Percentiles rank a stretch among this genome's conserved stretches.
phyloP scores from a whole-genome alignment of 2,113 vertebrate genomes.

The Ceratotherium simum region DNA sequence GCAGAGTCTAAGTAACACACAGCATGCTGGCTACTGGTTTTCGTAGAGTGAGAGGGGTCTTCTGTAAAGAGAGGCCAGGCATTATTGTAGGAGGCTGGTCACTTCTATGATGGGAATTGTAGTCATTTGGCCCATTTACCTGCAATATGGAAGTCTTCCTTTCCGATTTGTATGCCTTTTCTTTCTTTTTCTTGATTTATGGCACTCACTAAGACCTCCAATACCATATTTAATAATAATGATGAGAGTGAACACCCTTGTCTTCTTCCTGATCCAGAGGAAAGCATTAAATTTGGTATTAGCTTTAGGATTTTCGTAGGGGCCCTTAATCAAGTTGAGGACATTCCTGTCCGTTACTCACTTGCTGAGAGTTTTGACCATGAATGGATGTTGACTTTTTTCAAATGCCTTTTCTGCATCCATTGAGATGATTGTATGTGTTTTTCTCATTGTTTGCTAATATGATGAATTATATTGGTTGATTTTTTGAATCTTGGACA shows the following conservation, averaged over 20 bases:
- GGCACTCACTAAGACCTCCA: background rate
- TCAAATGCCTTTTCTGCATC: conserved; percentile 30
- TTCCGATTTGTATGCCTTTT: background rate
- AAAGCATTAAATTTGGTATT: background rate
- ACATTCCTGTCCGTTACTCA: background rate
- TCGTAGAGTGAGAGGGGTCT: background rate
- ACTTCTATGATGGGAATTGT: background rate
- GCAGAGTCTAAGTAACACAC: background rate
- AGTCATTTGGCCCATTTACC: background rate
- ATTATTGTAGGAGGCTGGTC: background rate
- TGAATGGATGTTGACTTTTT: conserved; percentile 7
- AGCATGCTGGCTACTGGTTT: background rate
- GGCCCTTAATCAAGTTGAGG: background rate
- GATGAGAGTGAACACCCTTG: background rate
- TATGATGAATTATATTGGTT: background rate
- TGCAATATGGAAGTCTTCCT: background rate
- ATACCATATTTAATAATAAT: background rate
- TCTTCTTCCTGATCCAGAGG: background rate
- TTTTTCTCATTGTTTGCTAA: conserved; percentile 21
- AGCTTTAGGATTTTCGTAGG: background rate
- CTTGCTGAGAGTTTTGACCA: conserved; percentile 8
- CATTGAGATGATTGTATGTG: background rate
- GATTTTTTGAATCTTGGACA: conserved; percentile 11
- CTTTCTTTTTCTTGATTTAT: background rate
- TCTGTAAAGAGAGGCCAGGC: background rate